Percentiles rank a stretch among this genome's conserved stretches.
Conservation (phyloP, 2,797 vertebrate genomes). For the Adelosebastes latens region DNA sequence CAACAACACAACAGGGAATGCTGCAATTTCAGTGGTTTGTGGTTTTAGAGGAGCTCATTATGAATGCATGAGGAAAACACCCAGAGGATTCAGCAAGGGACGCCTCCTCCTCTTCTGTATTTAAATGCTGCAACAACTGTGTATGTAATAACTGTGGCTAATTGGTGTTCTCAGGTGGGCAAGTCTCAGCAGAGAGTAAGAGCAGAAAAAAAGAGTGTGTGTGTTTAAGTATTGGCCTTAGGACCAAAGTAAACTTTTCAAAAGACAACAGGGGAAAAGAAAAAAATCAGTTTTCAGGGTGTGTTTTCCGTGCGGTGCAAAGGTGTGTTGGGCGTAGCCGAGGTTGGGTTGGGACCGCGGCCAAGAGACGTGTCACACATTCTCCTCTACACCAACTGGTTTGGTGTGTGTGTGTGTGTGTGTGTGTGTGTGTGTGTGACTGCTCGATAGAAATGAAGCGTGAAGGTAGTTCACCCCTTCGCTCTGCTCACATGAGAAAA, state of each 20-base stretch:
- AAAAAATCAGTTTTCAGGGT: constrained; percentile 17
- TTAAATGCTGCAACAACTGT: background rate
- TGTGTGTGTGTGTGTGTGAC: background rate
- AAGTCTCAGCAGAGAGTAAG: constrained; percentile 38
- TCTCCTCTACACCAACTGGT: constrained; percentile 38
- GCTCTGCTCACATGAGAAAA: background rate
- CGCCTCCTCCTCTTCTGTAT: background rate
- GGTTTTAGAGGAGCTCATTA: constrained; percentile 37
- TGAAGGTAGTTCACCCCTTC: background rate
- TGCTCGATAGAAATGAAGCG: background rate
- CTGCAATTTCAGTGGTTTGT: constrained; percentile 34
- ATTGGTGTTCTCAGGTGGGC: constrained; percentile 6
- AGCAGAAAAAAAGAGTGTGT: background rate
- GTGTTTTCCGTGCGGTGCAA: constrained; percentile 31
- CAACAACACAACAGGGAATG: background rate
- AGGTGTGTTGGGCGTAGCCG: constrained; percentile 56
- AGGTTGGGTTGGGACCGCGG: constrained; percentile 14
- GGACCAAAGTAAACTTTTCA: constrained; percentile 14
- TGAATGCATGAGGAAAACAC: constrained; percentile 17
- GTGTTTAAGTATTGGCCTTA: background rate
- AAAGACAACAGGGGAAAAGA: constrained; percentile 1
- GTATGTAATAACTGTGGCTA: background rate
- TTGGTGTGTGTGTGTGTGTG: constrained; percentile 25
- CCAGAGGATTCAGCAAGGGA: background rate
- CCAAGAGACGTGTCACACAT: background rate